Base-by-base conservation (phyloP, 2,113 vertebrate genomes). In the Stictonetta naevosa region DNA sequence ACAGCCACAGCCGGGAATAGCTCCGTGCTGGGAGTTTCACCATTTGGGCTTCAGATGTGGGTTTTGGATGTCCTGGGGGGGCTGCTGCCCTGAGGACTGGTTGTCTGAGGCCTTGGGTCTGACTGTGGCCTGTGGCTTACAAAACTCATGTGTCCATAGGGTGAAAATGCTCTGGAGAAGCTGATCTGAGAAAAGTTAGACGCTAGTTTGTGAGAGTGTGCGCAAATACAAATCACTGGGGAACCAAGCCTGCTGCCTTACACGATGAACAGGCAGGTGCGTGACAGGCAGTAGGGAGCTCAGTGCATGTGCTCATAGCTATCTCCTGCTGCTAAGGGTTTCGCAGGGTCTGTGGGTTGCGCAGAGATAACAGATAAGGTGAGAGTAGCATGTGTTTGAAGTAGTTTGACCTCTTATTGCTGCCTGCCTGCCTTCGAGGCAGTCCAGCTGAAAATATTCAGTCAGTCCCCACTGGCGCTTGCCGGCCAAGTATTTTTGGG, bases 181-280 rank as follows among this genome's bases (percentile, higher is more conserved):
- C 18, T 26, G 9, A 31, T 55, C 36, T 63, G 75, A 26, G 36
- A 33, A 16, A 33, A 85, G 33, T 6, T 10, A 44, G 34, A 0
- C 0, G 2, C 63, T 75, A 6, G 15, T 58, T 69, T 73, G 9
- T 68, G 17, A 48, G 2, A 22, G 1, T 3, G 0, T 48, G 33
- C 25, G 16, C 5, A 40, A 69, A 23, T 34, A 34, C 14, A 55
- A 87, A 53, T 29, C 28, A 3, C 20, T 28, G 59, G 44, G 42
- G 67, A 40, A 62, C 2, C 6, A 10, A 73, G 4, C 59, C 83
- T 62, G 40, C 21, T 69, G 38, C 7, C 33, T 71, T 50, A 16
- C 26, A 33, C 44, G 72, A 19, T n/a, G 58, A 33, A 19, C 36
- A 40, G 10, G 23, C 22, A 17, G 36, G 11, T 85, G 40, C 13